Evolutionary conservation across 2,113 vertebrate species (phyloP).

Genomic region (Melanerpes formicivorus): DNA sequence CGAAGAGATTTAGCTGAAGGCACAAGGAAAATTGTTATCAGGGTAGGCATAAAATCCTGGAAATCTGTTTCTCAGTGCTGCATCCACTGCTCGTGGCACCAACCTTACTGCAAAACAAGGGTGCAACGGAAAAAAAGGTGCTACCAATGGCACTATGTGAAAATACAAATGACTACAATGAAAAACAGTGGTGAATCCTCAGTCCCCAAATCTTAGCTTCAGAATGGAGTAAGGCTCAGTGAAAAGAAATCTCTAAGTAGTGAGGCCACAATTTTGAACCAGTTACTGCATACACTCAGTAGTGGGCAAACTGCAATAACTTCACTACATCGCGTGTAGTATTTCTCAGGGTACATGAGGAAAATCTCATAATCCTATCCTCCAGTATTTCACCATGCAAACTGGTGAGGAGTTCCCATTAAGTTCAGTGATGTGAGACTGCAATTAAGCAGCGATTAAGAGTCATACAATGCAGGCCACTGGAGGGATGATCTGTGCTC

Average conservation of each 20-base stretch:
- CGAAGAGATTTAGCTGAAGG: not conserved
- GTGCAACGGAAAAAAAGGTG: not conserved
- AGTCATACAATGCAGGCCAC: not conserved
- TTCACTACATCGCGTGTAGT: not conserved
- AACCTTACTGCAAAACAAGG: not conserved
- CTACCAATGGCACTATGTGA: not conserved
- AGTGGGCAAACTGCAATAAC: not conserved
- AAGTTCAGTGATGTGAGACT: not conserved
- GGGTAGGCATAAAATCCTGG: not conserved
- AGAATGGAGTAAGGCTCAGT: not conserved
- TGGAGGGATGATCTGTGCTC: not conserved
- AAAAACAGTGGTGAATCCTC: not conserved
- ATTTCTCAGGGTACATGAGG: not conserved
- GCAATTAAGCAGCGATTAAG: slow-evolving; percentile 37
- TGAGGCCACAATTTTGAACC: not conserved
- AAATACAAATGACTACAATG: not conserved
- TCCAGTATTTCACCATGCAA: not conserved
- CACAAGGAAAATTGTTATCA: not conserved
- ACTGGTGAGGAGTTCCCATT: not conserved
- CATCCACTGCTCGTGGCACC: not conserved
- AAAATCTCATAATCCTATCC: slow-evolving; percentile 30
- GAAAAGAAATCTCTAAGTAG: not conserved
- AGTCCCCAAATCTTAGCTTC: not conserved
- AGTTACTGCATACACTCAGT: fast-evolving
- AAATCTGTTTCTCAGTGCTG: not conserved